phyloP scores from a whole-genome alignment of 2,888 invertebrate genomes.

The Plagodis dolabraria region DNA sequence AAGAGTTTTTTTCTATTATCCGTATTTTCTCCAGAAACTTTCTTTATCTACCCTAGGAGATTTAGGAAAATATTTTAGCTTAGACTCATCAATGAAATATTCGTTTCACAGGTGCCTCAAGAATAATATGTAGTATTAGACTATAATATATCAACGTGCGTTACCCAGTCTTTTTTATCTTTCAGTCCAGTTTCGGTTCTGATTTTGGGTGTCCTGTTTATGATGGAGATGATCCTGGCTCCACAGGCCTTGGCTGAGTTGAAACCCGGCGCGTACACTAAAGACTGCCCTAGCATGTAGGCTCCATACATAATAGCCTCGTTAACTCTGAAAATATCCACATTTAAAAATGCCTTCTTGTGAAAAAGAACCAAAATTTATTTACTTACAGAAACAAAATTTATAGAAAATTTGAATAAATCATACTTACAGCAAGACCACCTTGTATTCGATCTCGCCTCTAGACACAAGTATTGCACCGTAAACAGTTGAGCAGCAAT shows the following conservation, averaged over 20 bases:
- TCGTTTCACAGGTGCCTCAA: too few species aligned
- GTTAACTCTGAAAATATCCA: conserved; percentile 80
- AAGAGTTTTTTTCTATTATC: too few species aligned
- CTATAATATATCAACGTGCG: conserved; percentile 15
- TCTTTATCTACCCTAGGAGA: too few species aligned
- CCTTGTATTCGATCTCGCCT: conserved; percentile 85
- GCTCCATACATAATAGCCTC: conserved; percentile 91
- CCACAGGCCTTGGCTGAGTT: conserved; percentile 87
- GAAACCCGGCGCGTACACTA: conserved; percentile 91
- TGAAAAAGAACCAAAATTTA: too few species aligned
- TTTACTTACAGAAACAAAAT: too few species aligned
- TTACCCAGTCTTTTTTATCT: conserved; percentile 74
- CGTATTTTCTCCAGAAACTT: too few species aligned
- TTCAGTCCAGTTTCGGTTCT: conserved; percentile 62
- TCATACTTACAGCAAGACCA: conserved; percentile 86
- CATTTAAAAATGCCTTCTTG: not conserved
- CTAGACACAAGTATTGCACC: conserved; percentile 88
- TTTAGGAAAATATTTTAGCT: too few species aligned
- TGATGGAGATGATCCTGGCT: conserved; percentile 65
- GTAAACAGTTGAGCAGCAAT: conserved; percentile 88
- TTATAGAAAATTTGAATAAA: too few species aligned
- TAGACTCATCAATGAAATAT: too few species aligned
- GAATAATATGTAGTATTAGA: too few species aligned
- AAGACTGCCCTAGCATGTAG: conserved; percentile 91
- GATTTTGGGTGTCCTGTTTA: conserved; percentile 66